Conservation (phyloP, 2,797 vertebrate genomes). For the Mormyrops boulengeri region DNA sequence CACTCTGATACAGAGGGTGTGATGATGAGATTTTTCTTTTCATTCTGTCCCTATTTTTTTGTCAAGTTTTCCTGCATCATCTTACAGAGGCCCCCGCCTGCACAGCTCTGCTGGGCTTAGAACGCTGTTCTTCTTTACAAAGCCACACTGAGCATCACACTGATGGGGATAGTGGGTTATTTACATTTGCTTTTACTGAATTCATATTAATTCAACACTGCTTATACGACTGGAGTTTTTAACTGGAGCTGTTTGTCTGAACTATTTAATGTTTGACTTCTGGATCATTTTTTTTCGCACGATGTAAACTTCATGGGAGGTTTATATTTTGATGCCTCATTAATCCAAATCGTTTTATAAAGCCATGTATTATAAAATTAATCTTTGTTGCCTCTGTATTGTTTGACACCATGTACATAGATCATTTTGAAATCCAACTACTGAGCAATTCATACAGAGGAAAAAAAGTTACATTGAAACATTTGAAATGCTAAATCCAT, state of each 20-base stretch:
- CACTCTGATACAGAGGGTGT: background rate
- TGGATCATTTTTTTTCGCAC: background rate
- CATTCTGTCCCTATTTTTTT: background rate
- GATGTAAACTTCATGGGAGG: background rate
- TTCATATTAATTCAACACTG: background rate
- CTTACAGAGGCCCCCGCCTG: background rate
- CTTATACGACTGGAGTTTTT: background rate
- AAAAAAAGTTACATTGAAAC: background rate
- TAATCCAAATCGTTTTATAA: background rate
- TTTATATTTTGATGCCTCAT: background rate
- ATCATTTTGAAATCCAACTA: background rate
- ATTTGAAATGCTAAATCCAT: background rate
- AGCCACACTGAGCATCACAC: background rate
- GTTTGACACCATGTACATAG: background rate
- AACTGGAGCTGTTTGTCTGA: background rate
- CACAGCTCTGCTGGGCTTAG: background rate
- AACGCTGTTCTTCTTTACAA: background rate
- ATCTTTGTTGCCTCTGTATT: background rate
- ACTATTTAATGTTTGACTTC: background rate
- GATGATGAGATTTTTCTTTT: background rate
- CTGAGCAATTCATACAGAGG: background rate
- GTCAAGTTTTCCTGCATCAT: background rate
- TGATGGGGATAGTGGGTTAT: background rate
- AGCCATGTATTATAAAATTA: constrained; percentile 1
- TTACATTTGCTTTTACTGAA: background rate